A percentile compares a stretch with the other conserved stretches of the same genome.
Evolutionary conservation across 2,888 invertebrate species (phyloP).

Genomic region (Idaea dimidiata): DNA sequence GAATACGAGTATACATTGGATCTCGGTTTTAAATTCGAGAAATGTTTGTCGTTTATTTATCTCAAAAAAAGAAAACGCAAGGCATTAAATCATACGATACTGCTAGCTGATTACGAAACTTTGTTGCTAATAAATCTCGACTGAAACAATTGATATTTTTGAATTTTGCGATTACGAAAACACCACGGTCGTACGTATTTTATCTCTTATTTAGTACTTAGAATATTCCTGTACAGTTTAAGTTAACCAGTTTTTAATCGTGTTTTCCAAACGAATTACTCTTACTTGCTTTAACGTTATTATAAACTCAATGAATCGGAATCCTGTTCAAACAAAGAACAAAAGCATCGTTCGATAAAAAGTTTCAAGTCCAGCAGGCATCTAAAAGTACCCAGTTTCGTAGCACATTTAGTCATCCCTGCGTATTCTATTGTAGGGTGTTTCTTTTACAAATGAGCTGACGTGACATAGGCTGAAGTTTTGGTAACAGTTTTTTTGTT

Average conservation of each 20-base stretch:
- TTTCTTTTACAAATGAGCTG: slow-evolving; percentile 55
- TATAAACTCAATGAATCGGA: not conserved
- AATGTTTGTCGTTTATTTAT: too few relatives aligned
- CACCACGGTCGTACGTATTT: too few relatives aligned
- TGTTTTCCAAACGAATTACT: slow-evolving; percentile 17
- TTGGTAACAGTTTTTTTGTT: slow-evolving; percentile 25
- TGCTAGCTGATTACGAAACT: too few relatives aligned
- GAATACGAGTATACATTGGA: too few relatives aligned
- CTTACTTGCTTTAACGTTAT: not conserved
- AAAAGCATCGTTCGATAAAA: not conserved
- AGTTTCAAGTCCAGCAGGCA: not conserved
- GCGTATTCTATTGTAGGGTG: slow-evolving; percentile 43
- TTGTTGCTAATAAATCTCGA: too few relatives aligned
- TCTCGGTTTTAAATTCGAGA: too few relatives aligned
- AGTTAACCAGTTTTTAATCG: slow-evolving; percentile 6
- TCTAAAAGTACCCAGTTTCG: slow-evolving; percentile 23
- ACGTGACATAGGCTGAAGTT: slow-evolving; percentile 28
- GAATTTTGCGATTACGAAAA: too few relatives aligned
- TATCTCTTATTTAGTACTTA: too few relatives aligned
- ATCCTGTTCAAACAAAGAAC: not conserved
- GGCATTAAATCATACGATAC: too few relatives aligned
- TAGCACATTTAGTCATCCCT: slow-evolving; percentile 43
- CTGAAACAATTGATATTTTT: too few relatives aligned
- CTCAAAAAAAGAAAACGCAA: too few relatives aligned
- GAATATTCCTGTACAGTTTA: not conserved